These are phyloP conservation scores for Brienomyrus brachyistius DNA, from an alignment of 2,113 vertebrate genomes.

Conservation along the genomic window DNA sequence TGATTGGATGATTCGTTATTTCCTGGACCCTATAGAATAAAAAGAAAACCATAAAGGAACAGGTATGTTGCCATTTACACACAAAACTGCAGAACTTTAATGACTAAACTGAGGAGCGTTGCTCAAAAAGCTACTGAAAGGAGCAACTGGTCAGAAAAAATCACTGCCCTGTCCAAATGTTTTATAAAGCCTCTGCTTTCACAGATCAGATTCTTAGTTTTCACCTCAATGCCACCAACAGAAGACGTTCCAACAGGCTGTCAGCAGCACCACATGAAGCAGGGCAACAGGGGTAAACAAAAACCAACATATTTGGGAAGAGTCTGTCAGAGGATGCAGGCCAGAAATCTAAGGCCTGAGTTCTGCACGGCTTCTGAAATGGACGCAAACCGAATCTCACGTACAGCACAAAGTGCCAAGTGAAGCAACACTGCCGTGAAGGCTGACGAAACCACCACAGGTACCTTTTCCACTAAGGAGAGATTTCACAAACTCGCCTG, in stretches of 20 bases:
- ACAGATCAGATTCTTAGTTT: background rate
- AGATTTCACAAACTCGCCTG: background rate
- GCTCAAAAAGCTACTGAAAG: background rate
- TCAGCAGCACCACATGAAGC: background rate
- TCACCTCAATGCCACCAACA: background rate
- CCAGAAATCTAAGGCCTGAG: background rate
- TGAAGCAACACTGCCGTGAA: background rate
- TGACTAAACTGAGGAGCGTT: background rate
- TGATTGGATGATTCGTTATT: slow-evolving; percentile 94
- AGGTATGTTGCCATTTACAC: background rate
- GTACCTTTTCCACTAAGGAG: background rate
- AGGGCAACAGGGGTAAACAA: background rate
- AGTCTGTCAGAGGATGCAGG: background rate
- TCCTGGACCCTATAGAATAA: slow-evolving; percentile 70
- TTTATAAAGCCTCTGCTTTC: background rate
- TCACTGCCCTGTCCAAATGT: background rate
- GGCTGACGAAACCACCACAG: background rate
- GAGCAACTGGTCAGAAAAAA: background rate
- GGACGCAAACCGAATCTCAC: background rate
- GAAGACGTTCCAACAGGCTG: background rate
- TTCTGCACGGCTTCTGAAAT: background rate
- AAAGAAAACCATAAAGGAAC: background rate
- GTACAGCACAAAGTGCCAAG: background rate
- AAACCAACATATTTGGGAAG: background rate
- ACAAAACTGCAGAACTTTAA: background rate